phyloP scores from a whole-genome alignment of 2,113 vertebrate species.

The Actenoides hombroni region DNA sequence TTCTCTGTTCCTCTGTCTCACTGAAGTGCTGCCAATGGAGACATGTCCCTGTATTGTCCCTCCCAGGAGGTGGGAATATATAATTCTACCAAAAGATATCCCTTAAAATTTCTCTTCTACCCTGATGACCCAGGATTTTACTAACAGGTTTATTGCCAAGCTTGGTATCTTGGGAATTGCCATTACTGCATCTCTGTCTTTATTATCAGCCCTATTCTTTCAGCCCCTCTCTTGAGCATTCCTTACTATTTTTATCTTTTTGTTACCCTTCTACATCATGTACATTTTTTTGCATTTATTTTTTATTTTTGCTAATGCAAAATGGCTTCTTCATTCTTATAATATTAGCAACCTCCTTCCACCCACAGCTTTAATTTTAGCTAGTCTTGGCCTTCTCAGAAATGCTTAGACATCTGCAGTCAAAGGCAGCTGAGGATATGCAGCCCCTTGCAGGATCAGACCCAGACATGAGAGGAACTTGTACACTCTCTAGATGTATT shows the following conservation, averaged over 20 bases:
- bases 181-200: background rate
- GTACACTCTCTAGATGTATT: slow-evolving; percentile 32
- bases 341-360: background rate
- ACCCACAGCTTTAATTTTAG: slow-evolving; percentile 5
- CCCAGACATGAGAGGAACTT: slow-evolving; percentile 26
- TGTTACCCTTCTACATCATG: background rate
- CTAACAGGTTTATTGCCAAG: background rate
- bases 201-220: background rate
- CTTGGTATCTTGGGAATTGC: background rate
- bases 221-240: background rate
- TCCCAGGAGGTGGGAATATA: background rate
- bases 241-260: background rate
- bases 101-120: background rate
- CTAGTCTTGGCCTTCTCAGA: background rate
- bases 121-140: background rate
- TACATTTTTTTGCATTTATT: background rate
- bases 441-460: slow-evolving; percentile 21
- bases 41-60: background rate
- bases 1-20: background rate
- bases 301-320: background rate
- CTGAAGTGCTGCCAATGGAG: background rate
- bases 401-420: background rate
- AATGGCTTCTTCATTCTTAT: background rate
- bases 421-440: slow-evolving; percentile 1
- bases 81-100: background rate